Conservation (phyloP, 1,140 invertebrate genomes). For the Cyclina sinensis region DNA sequence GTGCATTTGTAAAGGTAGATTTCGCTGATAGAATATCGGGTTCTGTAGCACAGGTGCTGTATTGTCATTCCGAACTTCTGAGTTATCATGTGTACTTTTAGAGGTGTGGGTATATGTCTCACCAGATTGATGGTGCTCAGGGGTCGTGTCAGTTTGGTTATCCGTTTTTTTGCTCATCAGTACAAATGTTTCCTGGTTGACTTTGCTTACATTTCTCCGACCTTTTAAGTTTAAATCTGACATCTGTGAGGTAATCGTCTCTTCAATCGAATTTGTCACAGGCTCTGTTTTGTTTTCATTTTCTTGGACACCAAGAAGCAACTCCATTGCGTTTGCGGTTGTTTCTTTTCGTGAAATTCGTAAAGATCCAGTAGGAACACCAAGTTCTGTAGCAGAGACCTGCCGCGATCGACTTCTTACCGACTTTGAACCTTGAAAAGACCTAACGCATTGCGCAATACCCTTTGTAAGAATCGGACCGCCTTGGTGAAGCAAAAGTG, state of each 20-base stretch:
- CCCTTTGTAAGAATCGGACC: constrained; percentile 38
- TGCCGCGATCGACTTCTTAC: not conserved
- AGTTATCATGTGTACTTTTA: no score
- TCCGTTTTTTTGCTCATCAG: not conserved
- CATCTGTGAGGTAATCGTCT: not conserved
- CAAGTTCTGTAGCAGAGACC: not conserved
- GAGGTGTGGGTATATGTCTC: no score
- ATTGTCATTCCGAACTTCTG: no score
- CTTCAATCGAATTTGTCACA: not conserved
- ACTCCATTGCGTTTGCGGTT: not conserved
- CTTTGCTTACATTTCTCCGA: not conserved
- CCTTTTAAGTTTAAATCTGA: not conserved
- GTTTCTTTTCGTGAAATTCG: not conserved
- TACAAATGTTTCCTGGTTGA: not conserved
- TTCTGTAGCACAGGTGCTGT: no score
- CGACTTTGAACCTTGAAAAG: not conserved
- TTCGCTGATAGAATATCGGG: no score
- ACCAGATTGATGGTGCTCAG: not conserved
- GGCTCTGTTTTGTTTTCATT: not conserved
- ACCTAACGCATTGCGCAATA: constrained; percentile 11
- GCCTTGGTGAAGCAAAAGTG: constrained; percentile 5
- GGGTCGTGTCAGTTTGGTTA: not conserved
- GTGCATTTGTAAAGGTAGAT: no score
- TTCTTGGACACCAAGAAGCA: not conserved
- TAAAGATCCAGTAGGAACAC: not conserved